Evolutionary conservation across 1,140 invertebrate species (phyloP), one percentile per base, ranked within the genome.

Genomic region (Zaprionus capensis): DNA sequence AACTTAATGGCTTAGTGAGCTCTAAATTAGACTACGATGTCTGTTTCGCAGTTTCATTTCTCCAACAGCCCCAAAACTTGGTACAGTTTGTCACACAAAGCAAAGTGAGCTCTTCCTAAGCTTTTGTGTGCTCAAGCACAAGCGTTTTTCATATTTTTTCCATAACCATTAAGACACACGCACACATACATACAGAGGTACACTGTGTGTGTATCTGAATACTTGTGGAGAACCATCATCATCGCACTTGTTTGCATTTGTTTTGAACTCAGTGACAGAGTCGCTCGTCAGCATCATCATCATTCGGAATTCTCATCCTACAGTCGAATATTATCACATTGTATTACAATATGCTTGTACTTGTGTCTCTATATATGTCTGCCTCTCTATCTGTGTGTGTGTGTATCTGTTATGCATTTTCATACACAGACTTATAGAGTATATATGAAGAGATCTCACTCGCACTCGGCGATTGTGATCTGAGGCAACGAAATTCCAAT

Each of bases 401-500:
- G 14, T 41, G 57, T 31, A 5, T 58, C 61, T 82, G 76, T 76
- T 76, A 65, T 82, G 80, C 55, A 63, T 68, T 56, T 68, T 46
- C 20, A 61, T 31, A 56, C 17, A 51, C 46, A 49, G 20, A 11
- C 20, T 12, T 51, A 51, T 22, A 22, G 46, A 51, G 20, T 53
- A 36, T 44, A 20, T 36, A 59, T 22, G 44, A 55, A 51, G 38
- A 55, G n/a, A 53, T 74, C 36, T 26, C 56, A 15, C 53, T 61
- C 34, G 41, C 63, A 56, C 53, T 75, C 79, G 63, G 78, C 71
- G 81, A 85, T 83, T 85, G 78, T 71, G 81, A 85, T 85, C 82
- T 78, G 78, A 56, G 79, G 53, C 77, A 88, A 88, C 84, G 57
- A 78, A 88, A 88, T 88, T 88, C 84, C 84, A 88, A 88, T 90